phyloP scores from a whole-genome alignment of 2,888 invertebrate genomes.

The Rhabditoides inermis region DNA sequence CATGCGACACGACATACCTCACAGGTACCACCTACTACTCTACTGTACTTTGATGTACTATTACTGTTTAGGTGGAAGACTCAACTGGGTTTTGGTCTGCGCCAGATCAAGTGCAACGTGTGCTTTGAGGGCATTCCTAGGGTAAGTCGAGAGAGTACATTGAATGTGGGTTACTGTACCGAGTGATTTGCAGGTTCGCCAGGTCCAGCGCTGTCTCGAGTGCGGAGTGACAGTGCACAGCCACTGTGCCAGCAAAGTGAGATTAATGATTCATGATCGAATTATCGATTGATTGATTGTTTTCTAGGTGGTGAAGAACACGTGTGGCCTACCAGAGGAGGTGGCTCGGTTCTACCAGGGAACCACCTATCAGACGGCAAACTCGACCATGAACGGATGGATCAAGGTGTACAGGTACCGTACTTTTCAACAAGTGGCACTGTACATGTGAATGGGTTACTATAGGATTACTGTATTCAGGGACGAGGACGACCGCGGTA shows the following conservation, averaged over 20 bases:
- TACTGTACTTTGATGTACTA: too few species aligned
- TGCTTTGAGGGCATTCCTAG: constrained; percentile 29
- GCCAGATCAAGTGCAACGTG: constrained; percentile 13
- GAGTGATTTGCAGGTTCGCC: background rate
- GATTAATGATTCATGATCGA: too few species aligned
- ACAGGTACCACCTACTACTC: constrained; percentile 14
- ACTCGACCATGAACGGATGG: constrained; percentile 5
- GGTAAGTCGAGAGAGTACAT: background rate
- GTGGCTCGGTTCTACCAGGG: constrained; percentile 13
- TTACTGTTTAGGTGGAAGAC: too few species aligned
- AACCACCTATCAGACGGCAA: constrained; percentile 8
- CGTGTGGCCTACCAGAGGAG: constrained; percentile 28
- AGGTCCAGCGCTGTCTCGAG: constrained; percentile 6
- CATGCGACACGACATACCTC: constrained; percentile 40
- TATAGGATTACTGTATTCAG: too few species aligned
- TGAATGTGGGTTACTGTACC: background rate
- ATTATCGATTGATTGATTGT: too few species aligned
- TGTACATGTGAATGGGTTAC: too few species aligned
- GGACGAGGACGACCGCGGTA: constrained; percentile 12
- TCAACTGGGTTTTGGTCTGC: background rate
- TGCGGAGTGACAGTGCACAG: constrained; percentile 26
- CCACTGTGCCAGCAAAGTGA: constrained; percentile 16
- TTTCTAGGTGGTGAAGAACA: constrained; percentile 24
- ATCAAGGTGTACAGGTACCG: background rate
- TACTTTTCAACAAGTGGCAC: background rate